Evolutionary conservation across 2,113 vertebrate species (phyloP).

Genomic region (Reinhardtius hippoglossoides): DNA sequence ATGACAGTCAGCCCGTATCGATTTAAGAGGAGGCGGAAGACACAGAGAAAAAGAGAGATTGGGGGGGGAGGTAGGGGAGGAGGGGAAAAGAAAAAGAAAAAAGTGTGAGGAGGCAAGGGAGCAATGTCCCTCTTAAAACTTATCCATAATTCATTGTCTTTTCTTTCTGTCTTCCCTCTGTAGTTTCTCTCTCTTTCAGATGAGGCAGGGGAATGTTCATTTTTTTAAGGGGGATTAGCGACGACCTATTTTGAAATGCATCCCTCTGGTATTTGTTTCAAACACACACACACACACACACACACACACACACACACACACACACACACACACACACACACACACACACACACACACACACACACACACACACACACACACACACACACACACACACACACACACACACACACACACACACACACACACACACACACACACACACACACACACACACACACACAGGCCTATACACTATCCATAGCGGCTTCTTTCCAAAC

Average conservation of each 20-base stretch:
- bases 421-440: no score
- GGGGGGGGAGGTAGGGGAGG: neutral
- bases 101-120: slow-evolving; percentile 61
- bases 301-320: no score
- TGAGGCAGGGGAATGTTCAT: slow-evolving; percentile 52
- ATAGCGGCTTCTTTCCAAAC: no score
- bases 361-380: no score
- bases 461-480: no score
- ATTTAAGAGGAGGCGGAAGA: slow-evolving; percentile 76
- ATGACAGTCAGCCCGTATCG: slow-evolving; percentile 77
- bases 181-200: slow-evolving; percentile 53
- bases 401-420: no score
- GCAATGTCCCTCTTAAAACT: slow-evolving; percentile 76
- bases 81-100: slow-evolving; percentile 51
- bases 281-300: no score
- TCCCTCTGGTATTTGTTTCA: slow-evolving; percentile 38
- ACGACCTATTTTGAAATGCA: slow-evolving; percentile 74
- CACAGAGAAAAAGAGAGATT: slow-evolving; percentile 40
- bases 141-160: slow-evolving; percentile 82
- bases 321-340: no score
- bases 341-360: no score
- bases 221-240: slow-evolving; percentile 69
- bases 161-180: slow-evolving; percentile 49
- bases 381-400: no score
- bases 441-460: no score